Base-by-base conservation (phyloP, 1,140 invertebrate species). In the Trachymyrmex cornetzi region DNA sequence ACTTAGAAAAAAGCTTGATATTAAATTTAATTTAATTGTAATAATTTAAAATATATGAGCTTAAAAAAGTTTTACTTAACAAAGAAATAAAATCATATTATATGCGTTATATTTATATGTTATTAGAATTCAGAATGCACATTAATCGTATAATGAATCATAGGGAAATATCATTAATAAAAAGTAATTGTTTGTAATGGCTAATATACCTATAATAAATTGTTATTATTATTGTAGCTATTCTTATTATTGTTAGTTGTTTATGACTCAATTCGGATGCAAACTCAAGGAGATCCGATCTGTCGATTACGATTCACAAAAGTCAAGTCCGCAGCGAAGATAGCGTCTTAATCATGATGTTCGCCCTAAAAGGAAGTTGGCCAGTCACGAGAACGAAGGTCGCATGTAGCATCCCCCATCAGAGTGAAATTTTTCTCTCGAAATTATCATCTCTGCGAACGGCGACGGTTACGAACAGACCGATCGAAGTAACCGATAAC, bases 291-390 rank as follows among this genome's bases (percentile, higher is more conserved):
- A 80, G 34, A 81, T 81, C 22, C 66, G 34, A 71, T 59, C 30
- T 44, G 22, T 22, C 67, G 67, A 82, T 72, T 82, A 44, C 22
- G 50, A 48, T 44, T 27, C 19, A 57, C 53, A 71, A 82, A 82
- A 72, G 53, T 72, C 27, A 64, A 16, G 64, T 69, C 14, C 9
- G 27, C 44, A 24, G 38, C 61, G 22, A 66, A 82, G 79, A 82
- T 82, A 72, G 66, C 16, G 79, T 82, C 79, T 82, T 59, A 82
- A 82, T 82, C 53, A 82, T 38, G 34, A 57, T 48, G 30, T 22
- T 22, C 66, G 53, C 66, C 34, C 34, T 34, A 44, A 82, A 82
- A 82, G 66, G 55, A 82, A 82, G 53, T 82, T 82, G 53, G 24
- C 38, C 24, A 82, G 55, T 82, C 80, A 82, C 38, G 79, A 11